Evolutionary conservation across 1,140 invertebrate genomes (phyloP).

Genomic region (Radopholus similis): DNA sequence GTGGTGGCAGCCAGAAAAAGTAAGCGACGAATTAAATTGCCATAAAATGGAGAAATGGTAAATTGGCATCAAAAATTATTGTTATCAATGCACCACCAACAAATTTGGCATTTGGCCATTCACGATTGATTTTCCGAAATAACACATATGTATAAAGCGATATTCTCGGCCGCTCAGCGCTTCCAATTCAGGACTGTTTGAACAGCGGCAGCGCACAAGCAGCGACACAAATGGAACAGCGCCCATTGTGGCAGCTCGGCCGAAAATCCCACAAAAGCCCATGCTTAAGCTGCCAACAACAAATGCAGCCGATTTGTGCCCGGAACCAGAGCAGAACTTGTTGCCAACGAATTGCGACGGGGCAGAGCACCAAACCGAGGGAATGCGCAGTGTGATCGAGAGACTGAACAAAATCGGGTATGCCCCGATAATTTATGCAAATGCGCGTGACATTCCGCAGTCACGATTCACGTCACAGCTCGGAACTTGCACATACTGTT

Average conservation of each 20-base stretch:
- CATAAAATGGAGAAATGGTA: not conserved
- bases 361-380: not conserved
- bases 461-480: too few species aligned
- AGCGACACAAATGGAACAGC: not conserved
- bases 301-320: not conserved
- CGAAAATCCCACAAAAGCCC: not conserved
- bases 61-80: too few species aligned
- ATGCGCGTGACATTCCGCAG: too few species aligned
- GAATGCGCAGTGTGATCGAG: not conserved
- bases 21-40: too few species aligned
- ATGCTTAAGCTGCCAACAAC: not conserved
- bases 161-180: too few species aligned
- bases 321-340: not conserved
- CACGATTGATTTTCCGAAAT: too few species aligned
- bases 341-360: not conserved
- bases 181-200: not conserved
- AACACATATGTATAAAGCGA: too few species aligned
- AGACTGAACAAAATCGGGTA: constrained; percentile 3
- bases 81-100: too few species aligned
- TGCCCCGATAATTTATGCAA: too few species aligned
- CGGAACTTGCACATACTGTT: too few species aligned
- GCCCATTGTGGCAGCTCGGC: not conserved
- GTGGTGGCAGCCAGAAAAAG: not conserved
- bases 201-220: not conserved
- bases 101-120: too few species aligned